phyloP scores from a whole-genome alignment of 2,113 vertebrate species.

The Protobothrops mucrosquamatus region DNA sequence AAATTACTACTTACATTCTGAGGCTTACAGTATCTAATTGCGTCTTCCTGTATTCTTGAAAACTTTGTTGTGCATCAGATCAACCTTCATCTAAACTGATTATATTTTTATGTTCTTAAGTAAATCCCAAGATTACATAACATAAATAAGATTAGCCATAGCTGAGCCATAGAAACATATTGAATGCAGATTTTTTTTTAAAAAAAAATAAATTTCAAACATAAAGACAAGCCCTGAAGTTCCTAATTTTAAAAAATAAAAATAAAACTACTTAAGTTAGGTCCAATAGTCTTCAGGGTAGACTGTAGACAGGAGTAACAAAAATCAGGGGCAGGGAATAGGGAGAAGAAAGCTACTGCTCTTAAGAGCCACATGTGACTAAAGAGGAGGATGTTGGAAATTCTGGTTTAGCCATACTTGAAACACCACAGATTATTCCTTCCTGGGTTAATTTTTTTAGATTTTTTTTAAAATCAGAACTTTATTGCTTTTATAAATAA shows the following conservation, averaged over 20 bases:
- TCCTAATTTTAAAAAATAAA: not conserved
- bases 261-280: not conserved
- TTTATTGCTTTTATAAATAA: not conserved
- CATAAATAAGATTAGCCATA: not conserved
- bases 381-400: not conserved
- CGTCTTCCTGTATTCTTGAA: not conserved
- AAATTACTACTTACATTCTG: not conserved
- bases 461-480: not conserved
- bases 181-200: not conserved
- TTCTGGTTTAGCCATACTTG: not conserved
- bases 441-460: not conserved
- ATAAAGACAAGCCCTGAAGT: not conserved
- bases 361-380: not conserved
- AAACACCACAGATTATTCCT: not conserved
- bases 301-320: not conserved
- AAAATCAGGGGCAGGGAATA: not conserved
- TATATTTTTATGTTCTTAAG: not conserved
- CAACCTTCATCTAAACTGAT: not conserved
- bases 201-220: not conserved
- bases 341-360: not conserved
- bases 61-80: not conserved
- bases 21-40: not conserved
- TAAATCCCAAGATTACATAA: not conserved
- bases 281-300: not conserved
- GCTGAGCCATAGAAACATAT: not conserved